Evolutionary conservation across 2,888 invertebrate species (phyloP).

Genomic region (Acanthosepion pharaonis): DNA sequence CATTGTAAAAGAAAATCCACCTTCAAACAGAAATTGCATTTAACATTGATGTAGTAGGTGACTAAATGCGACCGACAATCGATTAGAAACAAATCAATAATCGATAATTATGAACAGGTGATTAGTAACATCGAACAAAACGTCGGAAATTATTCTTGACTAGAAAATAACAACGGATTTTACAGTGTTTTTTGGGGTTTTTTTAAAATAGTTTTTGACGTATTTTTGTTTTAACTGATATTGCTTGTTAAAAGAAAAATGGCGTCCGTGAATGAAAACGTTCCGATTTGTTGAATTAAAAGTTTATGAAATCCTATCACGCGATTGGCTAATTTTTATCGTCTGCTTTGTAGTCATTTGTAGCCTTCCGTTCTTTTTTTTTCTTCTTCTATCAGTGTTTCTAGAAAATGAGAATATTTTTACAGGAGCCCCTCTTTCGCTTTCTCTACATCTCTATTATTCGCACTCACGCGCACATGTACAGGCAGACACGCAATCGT

Average conservation of each 20-base stretch:
- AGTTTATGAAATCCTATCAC: too few relatives aligned
- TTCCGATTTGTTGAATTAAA: too few relatives aligned
- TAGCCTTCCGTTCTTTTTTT: too few relatives aligned
- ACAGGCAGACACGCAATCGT: too few relatives aligned
- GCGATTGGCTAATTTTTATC: too few relatives aligned
- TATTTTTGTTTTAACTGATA: background rate
- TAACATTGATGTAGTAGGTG: background rate
- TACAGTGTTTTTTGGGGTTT: background rate
- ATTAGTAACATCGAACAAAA: background rate
- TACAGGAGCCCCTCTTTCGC: too few relatives aligned
- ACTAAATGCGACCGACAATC: background rate
- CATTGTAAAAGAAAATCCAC: background rate
- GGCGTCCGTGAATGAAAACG: too few relatives aligned
- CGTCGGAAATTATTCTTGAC: background rate
- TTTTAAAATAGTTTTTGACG: background rate
- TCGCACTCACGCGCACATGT: too few relatives aligned
- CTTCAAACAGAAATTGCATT: background rate
- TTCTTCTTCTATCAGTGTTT: too few relatives aligned
- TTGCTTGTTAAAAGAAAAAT: background rate
- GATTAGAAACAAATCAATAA: background rate
- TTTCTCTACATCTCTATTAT: too few relatives aligned
- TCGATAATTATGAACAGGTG: background rate
- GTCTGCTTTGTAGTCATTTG: too few relatives aligned
- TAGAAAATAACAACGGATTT: background rate
- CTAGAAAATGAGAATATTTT: too few relatives aligned